phyloP scores from a whole-genome alignment of 1,140 invertebrate genomes.

The Orussus abietinus region DNA sequence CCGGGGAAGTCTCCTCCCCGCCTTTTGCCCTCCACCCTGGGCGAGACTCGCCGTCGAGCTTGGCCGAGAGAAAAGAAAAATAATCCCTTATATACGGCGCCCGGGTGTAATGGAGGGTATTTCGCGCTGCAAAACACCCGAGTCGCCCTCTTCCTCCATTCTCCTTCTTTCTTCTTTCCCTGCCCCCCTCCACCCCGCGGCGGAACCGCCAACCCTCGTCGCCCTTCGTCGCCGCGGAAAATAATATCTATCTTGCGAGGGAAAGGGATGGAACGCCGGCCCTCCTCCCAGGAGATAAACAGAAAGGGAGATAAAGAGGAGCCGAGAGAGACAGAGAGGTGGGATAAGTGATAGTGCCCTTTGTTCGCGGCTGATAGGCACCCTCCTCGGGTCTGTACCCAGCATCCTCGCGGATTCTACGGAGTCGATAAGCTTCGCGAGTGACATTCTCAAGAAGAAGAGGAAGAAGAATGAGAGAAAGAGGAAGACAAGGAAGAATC shows the following conservation, averaged over 20 bases:
- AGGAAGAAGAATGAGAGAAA: constrained; percentile 12
- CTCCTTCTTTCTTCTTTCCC: constrained; percentile 12
- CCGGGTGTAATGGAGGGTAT: constrained; percentile 50
- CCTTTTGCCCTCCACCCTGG: constrained; percentile 3
- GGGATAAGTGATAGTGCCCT: too few species aligned
- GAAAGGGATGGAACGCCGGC: too few species aligned
- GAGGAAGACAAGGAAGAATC: constrained; percentile 5
- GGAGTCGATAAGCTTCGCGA: too few species aligned
- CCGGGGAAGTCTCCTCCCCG: constrained; percentile 4
- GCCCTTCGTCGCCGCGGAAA: neutral
- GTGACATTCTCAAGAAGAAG: neutral
- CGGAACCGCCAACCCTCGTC: neutral
- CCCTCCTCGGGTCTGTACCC: too few species aligned
- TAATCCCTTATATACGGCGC: constrained; percentile 43
- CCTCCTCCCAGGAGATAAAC: constrained; percentile 3
- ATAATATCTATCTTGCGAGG: constrained; percentile 9
- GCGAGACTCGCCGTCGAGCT: neutral
- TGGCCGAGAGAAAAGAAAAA: constrained; percentile 42
- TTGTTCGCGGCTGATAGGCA: too few species aligned
- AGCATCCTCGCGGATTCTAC: too few species aligned
- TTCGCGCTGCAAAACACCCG: constrained; percentile 49
- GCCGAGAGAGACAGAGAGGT: too few species aligned
- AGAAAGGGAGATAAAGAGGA: neutral
- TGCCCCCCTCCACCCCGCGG: constrained; percentile 17
- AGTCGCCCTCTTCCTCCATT: constrained; percentile 16